These are phyloP conservation scores for Pipra filicauda DNA, from an alignment of 2,113 vertebrate genomes.

Conservation along the genomic window DNA sequence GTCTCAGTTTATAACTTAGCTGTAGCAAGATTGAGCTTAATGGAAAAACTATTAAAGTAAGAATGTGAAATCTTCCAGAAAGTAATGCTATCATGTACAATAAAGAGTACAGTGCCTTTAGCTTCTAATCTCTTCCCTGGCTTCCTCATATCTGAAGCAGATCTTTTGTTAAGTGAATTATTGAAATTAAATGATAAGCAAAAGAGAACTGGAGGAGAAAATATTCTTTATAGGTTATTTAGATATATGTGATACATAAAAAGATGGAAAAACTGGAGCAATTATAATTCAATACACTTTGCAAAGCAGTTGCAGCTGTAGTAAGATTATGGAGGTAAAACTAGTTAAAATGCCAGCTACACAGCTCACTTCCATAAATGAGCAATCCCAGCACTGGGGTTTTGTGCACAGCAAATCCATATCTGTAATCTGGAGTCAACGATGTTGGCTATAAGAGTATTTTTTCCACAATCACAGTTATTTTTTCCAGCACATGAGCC, in stretches of 20 bases:
- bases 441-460: neutral
- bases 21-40: neutral
- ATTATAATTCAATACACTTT: neutral
- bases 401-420: neutral
- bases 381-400: neutral
- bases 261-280: neutral
- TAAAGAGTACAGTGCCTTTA: neutral
- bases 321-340: neutral
- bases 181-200: neutral
- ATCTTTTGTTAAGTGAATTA: neutral
- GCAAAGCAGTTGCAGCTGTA: neutral
- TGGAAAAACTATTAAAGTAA: neutral
- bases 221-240: neutral
- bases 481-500: neutral
- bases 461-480: neutral
- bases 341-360: neutral
- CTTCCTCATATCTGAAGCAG: neutral
- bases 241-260: neutral
- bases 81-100: neutral
- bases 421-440: neutral
- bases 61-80: neutral
- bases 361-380: neutral
- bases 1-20: neutral
- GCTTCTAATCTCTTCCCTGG: neutral
- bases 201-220: neutral